A percentile compares a stretch with the other conserved stretches of the same genome.
Evolutionary conservation across 1,140 invertebrate genomes (phyloP).

Genomic region (Drosophila fuyamai): DNA sequence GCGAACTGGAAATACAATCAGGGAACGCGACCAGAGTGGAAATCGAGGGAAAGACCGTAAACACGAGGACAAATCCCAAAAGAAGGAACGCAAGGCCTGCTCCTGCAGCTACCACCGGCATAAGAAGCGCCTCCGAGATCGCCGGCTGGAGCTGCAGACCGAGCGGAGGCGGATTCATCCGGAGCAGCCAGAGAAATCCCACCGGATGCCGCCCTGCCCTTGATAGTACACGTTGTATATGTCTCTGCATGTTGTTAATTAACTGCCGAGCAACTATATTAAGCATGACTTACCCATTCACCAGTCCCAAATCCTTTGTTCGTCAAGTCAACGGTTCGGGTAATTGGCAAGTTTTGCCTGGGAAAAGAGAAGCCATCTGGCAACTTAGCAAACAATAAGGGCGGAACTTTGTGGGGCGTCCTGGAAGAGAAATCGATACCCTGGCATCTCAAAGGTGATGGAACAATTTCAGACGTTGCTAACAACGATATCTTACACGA

Average conservation of each 20-base stretch:
- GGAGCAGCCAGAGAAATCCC: background rate
- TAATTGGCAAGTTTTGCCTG: constrained; percentile 36
- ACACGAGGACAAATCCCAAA: background rate
- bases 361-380: constrained; percentile 21
- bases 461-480: background rate
- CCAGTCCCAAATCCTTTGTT: constrained; percentile 33
- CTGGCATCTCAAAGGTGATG: background rate
- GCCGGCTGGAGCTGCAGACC: background rate
- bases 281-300: constrained; percentile 19
- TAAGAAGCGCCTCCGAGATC: background rate
- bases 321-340: constrained; percentile 42
- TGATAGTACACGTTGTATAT: constrained; percentile 7
- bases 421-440: constrained; percentile 17
- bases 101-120: constrained; percentile 2
- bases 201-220: background rate
- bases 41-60: background rate
- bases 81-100: background rate
- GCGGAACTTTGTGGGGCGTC: constrained; percentile 8
- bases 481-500: background rate
- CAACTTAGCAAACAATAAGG: constrained; percentile 34
- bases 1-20: background rate
- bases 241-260: constrained; percentile 33
- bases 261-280: constrained; percentile 38
- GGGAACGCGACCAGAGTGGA: background rate
- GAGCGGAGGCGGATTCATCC: background rate